Base-by-base conservation (phyloP, 92 coral and sea anemone genomes). In the Hydrozoanthus gracilis region DNA sequence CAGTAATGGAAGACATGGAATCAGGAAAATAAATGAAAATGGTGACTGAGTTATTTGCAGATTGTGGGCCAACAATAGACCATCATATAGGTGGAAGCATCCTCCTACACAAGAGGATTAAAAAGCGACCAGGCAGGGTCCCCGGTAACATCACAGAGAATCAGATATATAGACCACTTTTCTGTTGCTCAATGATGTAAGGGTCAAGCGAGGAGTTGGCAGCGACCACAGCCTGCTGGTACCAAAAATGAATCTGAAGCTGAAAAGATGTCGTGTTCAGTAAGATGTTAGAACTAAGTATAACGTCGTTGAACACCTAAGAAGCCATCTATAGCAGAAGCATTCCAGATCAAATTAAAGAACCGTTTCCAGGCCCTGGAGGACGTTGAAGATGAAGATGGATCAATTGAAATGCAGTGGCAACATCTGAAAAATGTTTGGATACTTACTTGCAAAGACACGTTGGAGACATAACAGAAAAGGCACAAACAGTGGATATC, bases 1-100 rank as follows among this genome's bases (percentile, higher is more conserved):
- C 17, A 18, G 13, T 35, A 18, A 82, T 82, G 69, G 86, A 17
- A 17, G 11, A 7, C 35, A 65, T 51, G 87, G 82, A 16, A 45
- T 69, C 18, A 66, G 65, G 11, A 58, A 8, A 8, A 54, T 58
- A 27, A 82, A 82, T 56, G 49, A 58, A 9, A 82, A 64, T 4
- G 78, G 86, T 7, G 2, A 27, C 39, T 2, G 85, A 79, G 71
- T 45, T 79, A 60, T 79, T 79, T 58, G 85, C 78, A 44, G 85
- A 62, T 62, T 62, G 13, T 62, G 15, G 68, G n/a, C 68, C 15
- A 62, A 62, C 68, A 62, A 62, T 20, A 4, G 17, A 20, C 17
- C 13, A 20, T 12, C 68, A 62, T 62, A 62, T 62, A 62, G 20
- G 68, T 14, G 68, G 68, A 62, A 12, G 68, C 17, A 14, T 62